Conservation (phyloP, 2,797 vertebrate species). For the Odontamblyopus rebecca region DNA sequence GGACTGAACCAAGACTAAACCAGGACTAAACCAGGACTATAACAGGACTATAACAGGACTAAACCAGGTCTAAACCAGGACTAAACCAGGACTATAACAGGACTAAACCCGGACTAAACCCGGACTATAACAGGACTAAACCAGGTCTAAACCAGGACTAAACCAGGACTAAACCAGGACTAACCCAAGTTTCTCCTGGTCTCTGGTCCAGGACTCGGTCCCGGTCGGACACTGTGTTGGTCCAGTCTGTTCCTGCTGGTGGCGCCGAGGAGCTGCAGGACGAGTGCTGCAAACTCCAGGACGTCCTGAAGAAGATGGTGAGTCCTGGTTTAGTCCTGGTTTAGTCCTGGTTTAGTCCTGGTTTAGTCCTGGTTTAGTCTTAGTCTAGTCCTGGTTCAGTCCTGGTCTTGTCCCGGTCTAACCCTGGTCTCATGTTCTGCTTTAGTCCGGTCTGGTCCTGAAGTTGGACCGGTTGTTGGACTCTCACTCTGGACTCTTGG, state of each 20-base stretch:
- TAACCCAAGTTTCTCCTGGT: no score
- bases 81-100: background rate
- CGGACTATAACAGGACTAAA: background rate
- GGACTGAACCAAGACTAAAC: background rate
- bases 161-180: no score
- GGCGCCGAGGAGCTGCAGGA: conserved; percentile 61
- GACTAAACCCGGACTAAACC: background rate
- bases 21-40: conserved; percentile 7
- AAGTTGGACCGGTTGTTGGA: conserved; percentile 90
- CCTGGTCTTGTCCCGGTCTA: background rate
- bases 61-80: background rate
- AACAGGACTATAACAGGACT: conserved; percentile 16
- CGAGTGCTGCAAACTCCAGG: conserved; percentile 79
- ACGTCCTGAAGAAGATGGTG: conserved; percentile 49
- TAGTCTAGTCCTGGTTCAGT: conserved; percentile 42
- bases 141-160: no score
- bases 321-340: background rate
- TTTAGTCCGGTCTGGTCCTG: conserved; percentile 79
- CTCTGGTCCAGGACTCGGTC: conserved; percentile 4
- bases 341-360: conserved; percentile 78
- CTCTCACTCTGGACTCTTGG: conserved; percentile 82
- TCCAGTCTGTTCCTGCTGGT: conserved; percentile 15
- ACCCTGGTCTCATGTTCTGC: background rate
- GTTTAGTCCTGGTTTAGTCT: conserved; percentile 44
- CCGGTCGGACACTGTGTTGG: background rate